Conservation (phyloP, 1,140 invertebrate species). For the Megalopta genalis region DNA sequence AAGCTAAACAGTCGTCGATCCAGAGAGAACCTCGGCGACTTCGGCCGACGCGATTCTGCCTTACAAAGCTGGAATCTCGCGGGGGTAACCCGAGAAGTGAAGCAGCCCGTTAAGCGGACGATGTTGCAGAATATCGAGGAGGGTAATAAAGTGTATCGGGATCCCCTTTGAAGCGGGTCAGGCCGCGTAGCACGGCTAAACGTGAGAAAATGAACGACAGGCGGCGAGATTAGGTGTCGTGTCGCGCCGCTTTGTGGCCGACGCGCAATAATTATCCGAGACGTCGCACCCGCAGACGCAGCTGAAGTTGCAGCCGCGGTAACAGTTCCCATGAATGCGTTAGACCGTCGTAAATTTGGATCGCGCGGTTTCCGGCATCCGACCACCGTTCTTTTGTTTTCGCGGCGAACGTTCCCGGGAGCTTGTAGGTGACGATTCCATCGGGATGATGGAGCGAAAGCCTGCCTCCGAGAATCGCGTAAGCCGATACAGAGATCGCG, state of each 20-base stretch:
- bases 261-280: conserved; percentile 38
- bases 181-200: background rate
- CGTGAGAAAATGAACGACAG: conserved; percentile 8
- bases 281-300: background rate
- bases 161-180: background rate
- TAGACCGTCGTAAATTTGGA: conserved; percentile 36
- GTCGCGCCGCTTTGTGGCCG: conserved; percentile 27
- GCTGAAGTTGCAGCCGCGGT: background rate
- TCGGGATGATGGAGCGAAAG: conserved; percentile 26
- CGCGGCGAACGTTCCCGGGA: background rate
- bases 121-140: background rate
- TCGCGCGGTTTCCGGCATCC: conserved; percentile 22
- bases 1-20: background rate
- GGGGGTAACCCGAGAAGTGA: background rate
- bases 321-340: conserved; percentile 29
- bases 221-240: background rate
- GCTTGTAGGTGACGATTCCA: background rate
- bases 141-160: conserved; percentile 3
- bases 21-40: too few relatives aligned
- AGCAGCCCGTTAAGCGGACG: background rate
- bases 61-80: background rate
- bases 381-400: background rate
- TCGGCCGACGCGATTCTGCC: too few relatives aligned
- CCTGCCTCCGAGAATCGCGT: conserved; percentile 41
- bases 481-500: conserved; percentile 30